Base-by-base conservation (phyloP, 2,797 vertebrate species). In the Enteromius radiatus region DNA sequence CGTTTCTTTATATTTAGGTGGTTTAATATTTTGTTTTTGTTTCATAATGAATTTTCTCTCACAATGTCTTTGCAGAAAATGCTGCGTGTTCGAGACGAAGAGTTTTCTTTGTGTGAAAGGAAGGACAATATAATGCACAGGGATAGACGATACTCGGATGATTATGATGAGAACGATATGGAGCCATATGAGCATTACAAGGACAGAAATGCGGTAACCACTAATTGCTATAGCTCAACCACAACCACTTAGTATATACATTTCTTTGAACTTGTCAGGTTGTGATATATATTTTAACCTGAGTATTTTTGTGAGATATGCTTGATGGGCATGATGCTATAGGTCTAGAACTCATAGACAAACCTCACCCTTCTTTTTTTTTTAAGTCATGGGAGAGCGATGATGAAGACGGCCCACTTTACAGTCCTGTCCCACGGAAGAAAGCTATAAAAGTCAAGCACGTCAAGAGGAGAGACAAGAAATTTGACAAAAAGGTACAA, bases 401-500 rank as follows among this genome's bases (percentile, higher is more conserved):
- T 59, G 93, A 97, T 0, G 96, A 98, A 0, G 97, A 98, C 1
- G 95, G 95, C n/a, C 94, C 91, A 0, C 92, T 94, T 84, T 95
- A 97, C 75, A 97, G 96, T 84, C 96, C 96, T 0, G 94, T 95
- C 0, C 91, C 96, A 87, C 93, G 97, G 59, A 98, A 98, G 83
- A 96, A 97, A 84, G 97, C 97, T 0, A 95, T 99, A 11, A 99
- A 98, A 88, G 96, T 99, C 81, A 99, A 99, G 38, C 97, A 98
- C 0, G 97, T 99, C 49, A 98, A 99, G 81, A 94, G 97, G 33
- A 92, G 97, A n/a, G 97, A 98, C 86, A 98, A 97, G 92, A 98
- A 98, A 77, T 95, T 96, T 0, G 97, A 98, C 84, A 98, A 97
- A 87, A 98, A 98, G 92, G 97, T 98, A 90, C 68, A 86, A 45